Evolutionary conservation across 2,113 vertebrate species (phyloP).

Genomic region (Pitta sordida): DNA sequence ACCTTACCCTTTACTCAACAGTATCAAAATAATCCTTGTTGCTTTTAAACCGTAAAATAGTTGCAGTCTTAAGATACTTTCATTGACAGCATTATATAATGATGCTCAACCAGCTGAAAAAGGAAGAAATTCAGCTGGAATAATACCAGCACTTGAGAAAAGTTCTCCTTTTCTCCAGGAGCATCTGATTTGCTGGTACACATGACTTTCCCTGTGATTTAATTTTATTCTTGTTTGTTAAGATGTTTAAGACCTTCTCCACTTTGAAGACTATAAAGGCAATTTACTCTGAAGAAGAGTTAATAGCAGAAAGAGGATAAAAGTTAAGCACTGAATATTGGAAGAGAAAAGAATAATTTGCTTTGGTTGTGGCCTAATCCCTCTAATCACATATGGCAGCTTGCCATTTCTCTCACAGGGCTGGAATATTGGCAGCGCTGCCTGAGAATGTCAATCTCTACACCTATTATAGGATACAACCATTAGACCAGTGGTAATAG

Average conservation of each 20-base stretch:
- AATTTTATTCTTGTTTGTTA: background rate
- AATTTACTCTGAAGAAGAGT: background rate
- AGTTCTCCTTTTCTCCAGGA: background rate
- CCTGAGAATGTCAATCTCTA: background rate
- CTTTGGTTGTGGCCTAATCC: background rate
- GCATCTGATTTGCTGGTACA: background rate
- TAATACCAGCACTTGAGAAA: background rate
- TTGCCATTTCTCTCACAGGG: background rate
- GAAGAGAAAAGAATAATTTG: background rate
- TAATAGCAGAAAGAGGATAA: conserved; percentile 2
- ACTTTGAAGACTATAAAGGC: background rate
- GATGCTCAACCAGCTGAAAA: background rate
- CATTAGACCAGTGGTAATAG: background rate
- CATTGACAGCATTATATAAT: background rate
- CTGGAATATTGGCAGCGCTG: background rate
- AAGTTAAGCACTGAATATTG: background rate
- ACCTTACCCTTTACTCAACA: background rate
- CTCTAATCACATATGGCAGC: background rate
- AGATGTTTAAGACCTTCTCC: background rate
- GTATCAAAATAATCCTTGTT: background rate
- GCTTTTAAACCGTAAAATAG: background rate
- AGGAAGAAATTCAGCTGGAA: background rate
- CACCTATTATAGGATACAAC: background rate
- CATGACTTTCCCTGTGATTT: background rate
- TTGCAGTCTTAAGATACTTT: background rate